phyloP scores from a whole-genome alignment of 2,113 vertebrate species.

The Pitta sordida region DNA sequence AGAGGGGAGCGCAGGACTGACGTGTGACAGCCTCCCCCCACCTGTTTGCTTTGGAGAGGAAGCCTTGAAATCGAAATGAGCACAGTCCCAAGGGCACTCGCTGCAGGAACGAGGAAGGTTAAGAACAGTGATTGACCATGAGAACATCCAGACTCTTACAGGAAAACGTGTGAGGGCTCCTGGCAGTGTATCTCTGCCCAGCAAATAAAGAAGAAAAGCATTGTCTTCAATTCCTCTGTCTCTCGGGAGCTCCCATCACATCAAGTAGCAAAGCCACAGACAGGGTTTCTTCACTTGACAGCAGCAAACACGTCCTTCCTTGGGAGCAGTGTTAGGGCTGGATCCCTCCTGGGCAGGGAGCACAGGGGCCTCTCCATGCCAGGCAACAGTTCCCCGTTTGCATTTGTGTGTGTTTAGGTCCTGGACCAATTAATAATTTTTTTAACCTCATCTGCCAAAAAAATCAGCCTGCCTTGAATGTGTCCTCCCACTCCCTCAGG shows the following conservation, averaged over 20 bases:
- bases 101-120: neutral
- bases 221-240: neutral
- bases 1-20: neutral
- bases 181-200: neutral
- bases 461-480: neutral
- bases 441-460: neutral
- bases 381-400: neutral
- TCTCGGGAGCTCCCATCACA: neutral
- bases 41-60: neutral
- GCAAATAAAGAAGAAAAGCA: neutral
- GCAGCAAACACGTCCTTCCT: neutral
- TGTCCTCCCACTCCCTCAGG: neutral
- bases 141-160: neutral
- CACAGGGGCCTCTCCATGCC: neutral
- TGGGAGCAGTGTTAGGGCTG: fast-evolving
- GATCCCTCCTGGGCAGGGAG: neutral
- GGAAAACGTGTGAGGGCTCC: too few relatives aligned
- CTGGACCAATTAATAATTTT: neutral
- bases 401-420: neutral
- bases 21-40: neutral
- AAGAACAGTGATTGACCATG: neutral
- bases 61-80: neutral
- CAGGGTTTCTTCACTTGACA: neutral
- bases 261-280: neutral
- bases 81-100: neutral